Conservation (phyloP, 2,113 vertebrate species). For the Rana temporaria region DNA sequence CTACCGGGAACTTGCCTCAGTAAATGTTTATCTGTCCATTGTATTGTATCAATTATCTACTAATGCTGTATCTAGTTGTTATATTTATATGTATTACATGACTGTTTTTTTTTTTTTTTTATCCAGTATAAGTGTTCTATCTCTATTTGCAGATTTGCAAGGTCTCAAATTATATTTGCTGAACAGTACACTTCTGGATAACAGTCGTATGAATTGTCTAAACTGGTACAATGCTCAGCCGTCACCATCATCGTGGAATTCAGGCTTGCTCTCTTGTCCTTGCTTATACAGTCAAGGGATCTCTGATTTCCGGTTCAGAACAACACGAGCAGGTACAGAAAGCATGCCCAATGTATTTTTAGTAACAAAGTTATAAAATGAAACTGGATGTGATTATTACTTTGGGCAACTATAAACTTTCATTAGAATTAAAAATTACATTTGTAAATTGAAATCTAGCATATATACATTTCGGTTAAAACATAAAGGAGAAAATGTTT, state of each 20-base stretch:
- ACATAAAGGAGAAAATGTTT: too few species aligned
- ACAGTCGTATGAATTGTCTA: conserved; percentile 71
- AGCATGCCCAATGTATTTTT: too few species aligned
- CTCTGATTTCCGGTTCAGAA: conserved; percentile 65
- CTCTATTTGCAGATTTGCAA: conserved; percentile 60
- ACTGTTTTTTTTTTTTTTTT: background rate
- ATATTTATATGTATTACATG: background rate
- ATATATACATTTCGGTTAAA: too few species aligned
- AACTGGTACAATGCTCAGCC: conserved; percentile 51
- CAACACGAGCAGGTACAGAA: conserved; percentile 62
- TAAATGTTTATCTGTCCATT: background rate
- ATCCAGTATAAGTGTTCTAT: background rate
- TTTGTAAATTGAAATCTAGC: background rate
- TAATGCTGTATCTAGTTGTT: background rate
- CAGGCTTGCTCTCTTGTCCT: conserved; percentile 67
- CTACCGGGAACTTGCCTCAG: background rate
- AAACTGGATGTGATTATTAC: too few species aligned
- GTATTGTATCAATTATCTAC: background rate
- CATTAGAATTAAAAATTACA: background rate
- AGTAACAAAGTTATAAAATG: too few species aligned
- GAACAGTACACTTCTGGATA: conserved; percentile 55
- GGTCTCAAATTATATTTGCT: conserved; percentile 72
- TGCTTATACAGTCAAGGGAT: conserved; percentile 72
- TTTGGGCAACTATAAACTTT: conserved; percentile 1
- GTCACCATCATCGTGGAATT: conserved; percentile 60